Percentiles rank a stretch among this genome's conserved stretches.
Conservation (phyloP, 1,140 invertebrate species). For the Trichoplusia ni region DNA sequence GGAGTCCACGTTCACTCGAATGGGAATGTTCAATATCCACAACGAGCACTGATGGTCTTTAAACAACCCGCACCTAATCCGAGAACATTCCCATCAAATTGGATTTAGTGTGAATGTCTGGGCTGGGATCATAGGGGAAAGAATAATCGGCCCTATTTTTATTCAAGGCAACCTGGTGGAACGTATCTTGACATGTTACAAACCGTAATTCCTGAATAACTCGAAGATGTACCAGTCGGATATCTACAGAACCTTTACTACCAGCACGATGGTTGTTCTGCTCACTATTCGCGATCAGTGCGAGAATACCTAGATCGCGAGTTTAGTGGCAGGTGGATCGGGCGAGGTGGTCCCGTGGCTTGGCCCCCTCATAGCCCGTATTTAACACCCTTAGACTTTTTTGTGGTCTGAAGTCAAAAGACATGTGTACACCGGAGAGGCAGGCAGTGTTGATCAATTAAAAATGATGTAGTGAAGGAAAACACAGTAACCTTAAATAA, state of each 20-base stretch:
- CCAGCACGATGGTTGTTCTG: not conserved
- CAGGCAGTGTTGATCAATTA: not conserved
- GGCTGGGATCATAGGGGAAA: slow-evolving; percentile 15
- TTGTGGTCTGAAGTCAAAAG: not conserved
- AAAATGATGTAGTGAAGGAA: not conserved
- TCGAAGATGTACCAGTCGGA: not conserved
- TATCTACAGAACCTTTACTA: not conserved
- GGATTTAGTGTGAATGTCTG: slow-evolving; percentile 28
- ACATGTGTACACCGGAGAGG: not conserved
- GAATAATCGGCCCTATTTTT: slow-evolving; percentile 10
- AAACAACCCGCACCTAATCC: slow-evolving; percentile 12
- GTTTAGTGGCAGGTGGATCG: not conserved
- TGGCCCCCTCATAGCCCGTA: not conserved
- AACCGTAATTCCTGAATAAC: not conserved
- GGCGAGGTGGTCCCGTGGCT: not conserved
- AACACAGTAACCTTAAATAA: too few species aligned
- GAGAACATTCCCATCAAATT: slow-evolving; percentile 13
- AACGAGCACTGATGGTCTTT: too few species aligned
- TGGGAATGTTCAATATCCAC: too few species aligned
- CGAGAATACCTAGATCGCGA: not conserved
- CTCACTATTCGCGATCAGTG: not conserved
- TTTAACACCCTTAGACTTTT: not conserved
- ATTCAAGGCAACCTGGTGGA: not conserved
- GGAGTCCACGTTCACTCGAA: too few species aligned
- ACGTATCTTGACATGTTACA: not conserved